phyloP scores from a whole-genome alignment of 1,140 invertebrate species.

The Drosophila guanche region DNA sequence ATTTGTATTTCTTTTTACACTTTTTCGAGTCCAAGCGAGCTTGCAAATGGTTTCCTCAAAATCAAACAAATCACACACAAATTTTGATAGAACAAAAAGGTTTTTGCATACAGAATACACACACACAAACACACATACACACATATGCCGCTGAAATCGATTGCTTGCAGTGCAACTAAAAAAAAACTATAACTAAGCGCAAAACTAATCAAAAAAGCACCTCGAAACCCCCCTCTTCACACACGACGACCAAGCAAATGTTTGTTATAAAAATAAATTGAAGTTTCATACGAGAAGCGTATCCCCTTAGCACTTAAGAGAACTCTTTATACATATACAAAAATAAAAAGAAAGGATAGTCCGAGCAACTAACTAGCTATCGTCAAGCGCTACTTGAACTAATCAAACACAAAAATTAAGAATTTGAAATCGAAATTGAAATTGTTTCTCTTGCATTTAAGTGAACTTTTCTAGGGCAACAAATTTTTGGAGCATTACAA shows the following conservation, averaged over 20 bases:
- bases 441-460: constrained; percentile 74
- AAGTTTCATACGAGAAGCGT: constrained; percentile 70
- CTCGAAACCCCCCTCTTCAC: constrained; percentile 16
- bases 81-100: constrained; percentile 33
- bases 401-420: constrained; percentile 61
- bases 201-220: constrained; percentile 67
- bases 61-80: constrained; percentile 54
- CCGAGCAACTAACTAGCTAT: constrained; percentile 57
- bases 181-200: constrained; percentile 19
- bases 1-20: constrained; percentile 15
- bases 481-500: constrained; percentile 33
- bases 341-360: constrained; percentile 25
- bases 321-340: constrained; percentile 73
- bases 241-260: constrained; percentile 70
- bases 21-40: constrained; percentile 65
- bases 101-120: constrained; percentile 10
- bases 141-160: constrained; percentile 62
- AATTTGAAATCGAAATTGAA: constrained; percentile 60
- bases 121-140: constrained; percentile 14
- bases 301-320: constrained; percentile 65
- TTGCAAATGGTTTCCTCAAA: constrained; percentile 78
- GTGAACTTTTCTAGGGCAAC: constrained; percentile 67
- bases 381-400: constrained; percentile 53
- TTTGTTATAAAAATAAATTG: constrained; percentile 62
- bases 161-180: constrained; percentile 68